Evolutionary conservation across 2,113 vertebrate species (phyloP).

Genomic region (Hydrochoerus hydrochaeris): DNA sequence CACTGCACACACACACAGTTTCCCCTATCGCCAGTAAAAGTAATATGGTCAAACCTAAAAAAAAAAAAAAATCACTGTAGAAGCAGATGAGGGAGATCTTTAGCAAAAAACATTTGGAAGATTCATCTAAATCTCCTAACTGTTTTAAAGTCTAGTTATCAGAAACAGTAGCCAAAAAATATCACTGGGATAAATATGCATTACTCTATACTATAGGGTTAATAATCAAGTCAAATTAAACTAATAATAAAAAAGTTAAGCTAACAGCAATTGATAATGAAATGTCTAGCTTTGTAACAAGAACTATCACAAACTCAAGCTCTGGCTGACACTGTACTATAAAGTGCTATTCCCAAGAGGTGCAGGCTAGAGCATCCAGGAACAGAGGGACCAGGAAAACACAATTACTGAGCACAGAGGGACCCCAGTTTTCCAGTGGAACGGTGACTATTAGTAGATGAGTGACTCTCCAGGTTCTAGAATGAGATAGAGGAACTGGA

Average conservation of each 20-base stretch:
- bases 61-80: not conserved
- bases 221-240: not conserved
- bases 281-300: not conserved
- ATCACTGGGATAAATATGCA: not conserved
- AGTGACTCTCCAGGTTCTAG: not conserved
- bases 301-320: not conserved
- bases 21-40: not conserved
- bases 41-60: not conserved
- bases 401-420: accelerated
- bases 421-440: not conserved
- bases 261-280: not conserved
- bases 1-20: not conserved
- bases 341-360: not conserved
- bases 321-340: not conserved
- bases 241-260: not conserved
- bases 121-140: not conserved
- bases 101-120: not conserved
- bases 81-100: not conserved
- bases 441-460: not conserved
- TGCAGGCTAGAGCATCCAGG: not conserved
- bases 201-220: not conserved
- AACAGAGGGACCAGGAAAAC: too few relatives aligned
- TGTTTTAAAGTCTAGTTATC: not conserved
- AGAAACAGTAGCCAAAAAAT: not conserved
- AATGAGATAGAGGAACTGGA: not conserved